Percentiles rank a stretch among this genome's conserved stretches.
Conservation (phyloP, 2,888 invertebrate genomes). For the Rotaria socialis region DNA sequence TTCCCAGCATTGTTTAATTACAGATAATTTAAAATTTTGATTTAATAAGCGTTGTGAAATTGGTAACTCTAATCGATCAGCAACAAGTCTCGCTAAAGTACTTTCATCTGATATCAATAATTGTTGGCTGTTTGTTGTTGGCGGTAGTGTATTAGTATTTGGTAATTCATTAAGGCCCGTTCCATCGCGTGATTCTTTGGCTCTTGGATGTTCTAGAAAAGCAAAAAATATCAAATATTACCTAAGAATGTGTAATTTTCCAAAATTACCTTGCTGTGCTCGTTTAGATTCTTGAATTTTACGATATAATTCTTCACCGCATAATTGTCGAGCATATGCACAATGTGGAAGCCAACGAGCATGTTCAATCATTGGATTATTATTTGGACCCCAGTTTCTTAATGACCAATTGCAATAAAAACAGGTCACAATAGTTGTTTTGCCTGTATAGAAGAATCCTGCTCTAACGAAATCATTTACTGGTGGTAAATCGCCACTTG, state of each 20-base stretch:
- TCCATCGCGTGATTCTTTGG: neutral
- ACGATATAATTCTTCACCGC: neutral
- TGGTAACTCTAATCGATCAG: neutral
- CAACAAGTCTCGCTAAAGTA: neutral
- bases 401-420: neutral
- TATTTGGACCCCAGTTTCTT: neutral
- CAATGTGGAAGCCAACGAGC: neutral
- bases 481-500: neutral
- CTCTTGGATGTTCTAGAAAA: neutral
- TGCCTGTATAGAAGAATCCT: neutral
- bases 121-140: neutral
- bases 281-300: neutral
- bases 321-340: neutral
- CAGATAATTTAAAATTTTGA: neutral
- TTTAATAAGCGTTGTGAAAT: neutral
- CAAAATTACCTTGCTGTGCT: neutral
- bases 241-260: too few species aligned
- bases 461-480: neutral
- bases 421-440: neutral
- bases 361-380: constrained; percentile 1
- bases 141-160: neutral
- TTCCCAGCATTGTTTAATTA: neutral
- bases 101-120: neutral
- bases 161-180: neutral
- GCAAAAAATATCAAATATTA: too few species aligned